These are phyloP conservation scores for Unio pictorum DNA, from an alignment of 2,888 invertebrate genomes.

Conservation along the genomic window DNA sequence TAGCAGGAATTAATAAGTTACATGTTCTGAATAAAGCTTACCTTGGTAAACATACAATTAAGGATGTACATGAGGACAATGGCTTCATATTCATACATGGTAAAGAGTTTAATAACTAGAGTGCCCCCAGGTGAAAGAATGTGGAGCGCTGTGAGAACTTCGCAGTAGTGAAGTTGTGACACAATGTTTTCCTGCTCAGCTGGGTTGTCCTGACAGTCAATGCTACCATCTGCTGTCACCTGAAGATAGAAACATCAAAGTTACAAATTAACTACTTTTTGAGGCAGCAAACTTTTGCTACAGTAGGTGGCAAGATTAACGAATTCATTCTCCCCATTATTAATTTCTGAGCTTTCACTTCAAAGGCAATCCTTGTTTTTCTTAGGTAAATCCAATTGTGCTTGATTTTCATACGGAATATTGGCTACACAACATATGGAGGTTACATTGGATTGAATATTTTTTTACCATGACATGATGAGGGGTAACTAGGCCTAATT, in stretches of 20 bases:
- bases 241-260: constrained; percentile 62
- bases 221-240: constrained; percentile 95
- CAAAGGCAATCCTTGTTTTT: too few species aligned
- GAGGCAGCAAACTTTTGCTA: neutral
- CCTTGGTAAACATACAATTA: constrained; percentile 80
- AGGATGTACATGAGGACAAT: constrained; percentile 86
- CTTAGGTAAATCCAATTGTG: too few species aligned
- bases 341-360: too few species aligned
- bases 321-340: too few species aligned
- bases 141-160: constrained; percentile 83
- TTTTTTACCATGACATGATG: too few species aligned
- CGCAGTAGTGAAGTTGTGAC: constrained; percentile 85
- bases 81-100: constrained; percentile 87
- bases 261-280: neutral
- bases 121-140: constrained; percentile 82
- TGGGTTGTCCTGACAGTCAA: constrained; percentile 88
- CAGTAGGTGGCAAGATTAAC: too few species aligned
- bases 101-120: constrained; percentile 91
- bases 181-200: constrained; percentile 89
- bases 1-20: too few species aligned
- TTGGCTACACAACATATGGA: too few species aligned
- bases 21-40: constrained; percentile 20
- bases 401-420: too few species aligned
- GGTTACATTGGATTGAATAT: too few species aligned
- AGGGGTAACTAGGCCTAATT: too few species aligned